Evolutionary conservation across 2,797 vertebrate genomes (phyloP).

Genomic region (Hydrophis major): DNA sequence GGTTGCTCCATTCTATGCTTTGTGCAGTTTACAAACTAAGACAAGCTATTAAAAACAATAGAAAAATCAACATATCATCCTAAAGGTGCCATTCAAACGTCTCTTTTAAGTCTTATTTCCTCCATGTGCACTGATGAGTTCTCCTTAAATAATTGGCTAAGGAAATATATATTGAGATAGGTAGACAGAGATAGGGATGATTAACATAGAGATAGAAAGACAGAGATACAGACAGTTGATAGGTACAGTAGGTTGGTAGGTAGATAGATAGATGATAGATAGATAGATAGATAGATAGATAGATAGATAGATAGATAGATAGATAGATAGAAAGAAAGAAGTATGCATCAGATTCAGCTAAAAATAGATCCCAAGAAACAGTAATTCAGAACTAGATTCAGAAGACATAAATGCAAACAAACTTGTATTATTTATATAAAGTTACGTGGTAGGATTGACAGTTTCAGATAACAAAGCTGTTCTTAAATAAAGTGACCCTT

Average conservation of each 20-base stretch:
- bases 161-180: neutral
- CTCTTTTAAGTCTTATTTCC: neutral
- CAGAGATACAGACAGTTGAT: neutral
- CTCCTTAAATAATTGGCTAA: neutral
- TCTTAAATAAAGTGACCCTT: neutral
- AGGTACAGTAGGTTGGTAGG: neutral
- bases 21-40: neutral
- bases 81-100: neutral
- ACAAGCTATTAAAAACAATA: neutral
- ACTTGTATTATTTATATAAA: neutral
- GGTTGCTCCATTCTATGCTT: neutral
- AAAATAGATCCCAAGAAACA: neutral
- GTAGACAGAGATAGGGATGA: neutral
- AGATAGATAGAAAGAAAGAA: neutral
- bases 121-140: neutral
- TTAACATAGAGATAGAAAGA: too few species aligned
- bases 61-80: neutral
- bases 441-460: neutral
- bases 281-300: too few species aligned
- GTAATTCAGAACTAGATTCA: neutral
- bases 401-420: neutral
- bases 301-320: too few species aligned
- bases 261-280: fast-evolving
- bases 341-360: neutral
- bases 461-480: neutral